Evolutionary conservation across 2,113 vertebrate genomes (phyloP).

Genomic region (Accipiter cooperii): DNA sequence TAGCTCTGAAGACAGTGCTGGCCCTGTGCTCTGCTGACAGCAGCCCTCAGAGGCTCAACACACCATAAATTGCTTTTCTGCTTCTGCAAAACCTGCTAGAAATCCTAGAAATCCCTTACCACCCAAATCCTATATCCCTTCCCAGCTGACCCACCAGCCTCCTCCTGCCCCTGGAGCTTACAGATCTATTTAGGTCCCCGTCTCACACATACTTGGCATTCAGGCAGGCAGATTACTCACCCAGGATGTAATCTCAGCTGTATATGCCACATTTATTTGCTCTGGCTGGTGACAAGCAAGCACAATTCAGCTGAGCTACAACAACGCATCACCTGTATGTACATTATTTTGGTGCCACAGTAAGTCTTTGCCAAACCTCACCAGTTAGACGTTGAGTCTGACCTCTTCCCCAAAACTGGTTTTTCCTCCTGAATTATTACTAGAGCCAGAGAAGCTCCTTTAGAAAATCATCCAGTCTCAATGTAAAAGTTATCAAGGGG

Average conservation of each 20-base stretch:
- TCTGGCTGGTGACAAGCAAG: background rate
- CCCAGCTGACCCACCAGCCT: background rate
- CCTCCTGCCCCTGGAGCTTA: background rate
- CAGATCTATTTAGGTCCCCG: background rate
- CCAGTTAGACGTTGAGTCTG: background rate
- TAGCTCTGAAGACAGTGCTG: background rate
- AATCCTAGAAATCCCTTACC: background rate
- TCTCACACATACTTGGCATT: background rate
- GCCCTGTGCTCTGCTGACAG: background rate
- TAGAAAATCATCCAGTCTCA: background rate
- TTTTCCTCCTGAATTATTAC: background rate
- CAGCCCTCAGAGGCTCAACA: background rate
- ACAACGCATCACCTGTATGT: rapidly evolving
- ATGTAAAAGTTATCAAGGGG: background rate
- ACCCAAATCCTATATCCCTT: background rate
- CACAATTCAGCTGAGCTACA: background rate
- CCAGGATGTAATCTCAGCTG: background rate
- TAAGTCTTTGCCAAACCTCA: background rate
- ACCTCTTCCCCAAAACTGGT: background rate
- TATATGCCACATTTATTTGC: background rate
- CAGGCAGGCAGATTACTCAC: background rate
- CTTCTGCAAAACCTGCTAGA: background rate
- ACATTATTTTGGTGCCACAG: background rate
- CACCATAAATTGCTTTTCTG: background rate
- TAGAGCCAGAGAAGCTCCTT: background rate